These are phyloP conservation scores for Natator depressus DNA, from an alignment of 2,113 vertebrate species.

Conservation along the genomic window DNA sequence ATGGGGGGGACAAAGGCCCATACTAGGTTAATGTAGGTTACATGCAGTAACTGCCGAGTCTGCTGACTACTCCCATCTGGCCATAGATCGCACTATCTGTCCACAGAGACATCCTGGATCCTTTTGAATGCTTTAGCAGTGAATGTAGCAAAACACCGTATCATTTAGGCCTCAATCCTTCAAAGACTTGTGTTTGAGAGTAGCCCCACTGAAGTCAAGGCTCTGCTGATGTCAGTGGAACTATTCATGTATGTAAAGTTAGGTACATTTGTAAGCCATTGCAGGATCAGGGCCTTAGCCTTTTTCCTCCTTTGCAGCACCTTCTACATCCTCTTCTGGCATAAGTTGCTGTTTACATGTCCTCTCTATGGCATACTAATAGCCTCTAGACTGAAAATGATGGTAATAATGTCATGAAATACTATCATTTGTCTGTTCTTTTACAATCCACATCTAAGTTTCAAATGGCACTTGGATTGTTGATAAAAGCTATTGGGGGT, in stretches of 20 bases:
- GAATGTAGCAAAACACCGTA: neutral
- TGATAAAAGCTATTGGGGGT: neutral
- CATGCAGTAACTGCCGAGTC: neutral
- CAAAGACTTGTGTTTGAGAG: neutral
- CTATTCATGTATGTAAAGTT: neutral
- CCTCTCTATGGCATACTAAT: neutral
- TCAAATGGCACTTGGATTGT: neutral
- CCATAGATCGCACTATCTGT: neutral
- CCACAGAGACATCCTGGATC: neutral
- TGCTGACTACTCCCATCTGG: neutral
- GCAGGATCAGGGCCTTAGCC: neutral
- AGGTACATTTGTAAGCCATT: neutral
- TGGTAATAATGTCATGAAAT: neutral
- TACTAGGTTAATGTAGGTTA: neutral
- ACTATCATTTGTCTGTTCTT: neutral
- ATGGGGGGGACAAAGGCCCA: neutral
- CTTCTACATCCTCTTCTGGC: neutral
- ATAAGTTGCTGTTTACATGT: neutral
- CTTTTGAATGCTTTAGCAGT: neutral
- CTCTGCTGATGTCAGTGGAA: neutral
- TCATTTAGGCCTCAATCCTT: neutral
- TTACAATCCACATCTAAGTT: neutral
- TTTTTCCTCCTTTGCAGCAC: neutral
- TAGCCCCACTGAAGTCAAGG: neutral
- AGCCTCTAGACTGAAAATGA: neutral